Evolutionary conservation across 2,797 vertebrate species (phyloP).

Genomic region (Decapterus maruadsi): DNA sequence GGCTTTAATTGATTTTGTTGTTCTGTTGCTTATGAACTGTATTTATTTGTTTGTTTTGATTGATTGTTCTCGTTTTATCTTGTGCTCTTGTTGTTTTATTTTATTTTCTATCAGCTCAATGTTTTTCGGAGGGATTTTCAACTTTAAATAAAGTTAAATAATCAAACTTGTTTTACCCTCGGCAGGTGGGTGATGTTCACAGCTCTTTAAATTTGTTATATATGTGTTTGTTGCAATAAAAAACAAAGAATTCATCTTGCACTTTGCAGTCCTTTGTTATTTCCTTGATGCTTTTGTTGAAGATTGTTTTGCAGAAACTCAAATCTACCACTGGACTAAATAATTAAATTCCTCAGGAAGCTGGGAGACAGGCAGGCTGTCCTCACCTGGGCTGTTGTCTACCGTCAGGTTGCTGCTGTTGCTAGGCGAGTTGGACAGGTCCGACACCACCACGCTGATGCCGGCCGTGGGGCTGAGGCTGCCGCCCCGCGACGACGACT

Average conservation of each 20-base stretch:
- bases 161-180: no score
- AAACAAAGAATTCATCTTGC: neutral
- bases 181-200: no score
- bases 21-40: neutral
- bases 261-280: neutral
- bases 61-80: neutral
- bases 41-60: neutral
- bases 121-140: neutral
- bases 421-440: slow-evolving; percentile 87
- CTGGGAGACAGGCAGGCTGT: no score
- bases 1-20: neutral
- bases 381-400: slow-evolving; percentile 92
- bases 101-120: neutral
- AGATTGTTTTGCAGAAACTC: neutral
- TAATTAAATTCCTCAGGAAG: neutral
- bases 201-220: no score
- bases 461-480: slow-evolving; percentile 90
- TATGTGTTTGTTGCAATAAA: neutral
- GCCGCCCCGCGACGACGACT: slow-evolving; percentile 93
- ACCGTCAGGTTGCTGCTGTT: slow-evolving; percentile 93
- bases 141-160: no score
- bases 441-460: slow-evolving; percentile 86
- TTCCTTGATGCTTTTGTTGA: neutral
- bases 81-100: neutral
- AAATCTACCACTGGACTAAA: neutral